Base-by-base conservation (phyloP, 2,797 vertebrate genomes). In the Danio albolineatus region DNA sequence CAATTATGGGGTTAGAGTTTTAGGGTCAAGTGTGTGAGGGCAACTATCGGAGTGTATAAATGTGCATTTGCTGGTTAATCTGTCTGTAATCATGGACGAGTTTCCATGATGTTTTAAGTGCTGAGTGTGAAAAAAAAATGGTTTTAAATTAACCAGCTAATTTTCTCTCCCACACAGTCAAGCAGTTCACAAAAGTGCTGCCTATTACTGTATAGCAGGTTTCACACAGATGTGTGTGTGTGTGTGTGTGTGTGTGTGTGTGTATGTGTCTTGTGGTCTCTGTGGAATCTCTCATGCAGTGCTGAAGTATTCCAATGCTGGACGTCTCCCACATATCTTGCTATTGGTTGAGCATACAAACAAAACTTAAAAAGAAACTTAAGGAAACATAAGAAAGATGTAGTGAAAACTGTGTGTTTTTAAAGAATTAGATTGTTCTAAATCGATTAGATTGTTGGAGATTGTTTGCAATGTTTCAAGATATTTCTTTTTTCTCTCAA, bases 221-320 rank as follows among this genome's bases (percentile, higher is more conserved):
- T 51, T 54, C 60, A 39, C 41, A 61, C 4, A 41, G 14, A 36
- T 5, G 73, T 56, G 16, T 72, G 41, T 17, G 66, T 17, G 66
- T 56, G 10, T 72, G 41, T 17, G 66, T 6, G 73, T 48, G 16
- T 72, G 41, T 17, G 66, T 6, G 73, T 48, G 10, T 72, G 41
- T 17, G 66, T 17, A 66, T 46, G 5, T 59, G 74, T 56, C 48
- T 61, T 61, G 7, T 48, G n/a, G 39, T 83, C 71, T 14, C 14
- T 12, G 14, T 53, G 48, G 66, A n/a, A 39, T 70, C 16, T 70
- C 48, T 13, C 48, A 70, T 48, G 21, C 3, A 53, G 12, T n/a
- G 1, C 9, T 51, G 21, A 70, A 70, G 48, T 17, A 38, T 53
- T 70, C 48, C 51, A 14, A 36, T 5, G 70, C 53, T 12, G 10